Conservation (phyloP, 1,140 invertebrate species). For the Protaetia brevitarsis region DNA sequence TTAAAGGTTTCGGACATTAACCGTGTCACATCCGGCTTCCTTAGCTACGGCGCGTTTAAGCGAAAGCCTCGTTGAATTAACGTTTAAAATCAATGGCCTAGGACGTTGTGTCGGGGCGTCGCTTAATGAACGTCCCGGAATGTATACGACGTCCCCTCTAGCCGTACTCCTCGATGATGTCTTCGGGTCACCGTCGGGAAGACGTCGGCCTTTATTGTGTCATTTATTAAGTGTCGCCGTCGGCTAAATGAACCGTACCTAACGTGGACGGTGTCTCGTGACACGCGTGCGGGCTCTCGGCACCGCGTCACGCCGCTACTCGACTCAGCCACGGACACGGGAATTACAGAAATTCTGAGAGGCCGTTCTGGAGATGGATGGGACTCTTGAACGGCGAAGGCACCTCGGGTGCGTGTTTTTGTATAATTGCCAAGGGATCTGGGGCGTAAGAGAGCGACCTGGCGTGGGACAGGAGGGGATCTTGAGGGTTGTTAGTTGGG, state of each 20-base stretch:
- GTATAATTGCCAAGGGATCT: no score
- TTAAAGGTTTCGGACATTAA: background rate
- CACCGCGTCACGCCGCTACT: no score
- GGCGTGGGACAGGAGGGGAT: no score
- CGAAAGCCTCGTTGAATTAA: background rate
- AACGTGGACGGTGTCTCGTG: no score
- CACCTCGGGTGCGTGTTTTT: no score
- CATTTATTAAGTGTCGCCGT: constrained; percentile 9
- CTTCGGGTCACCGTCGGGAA: constrained; percentile 9
- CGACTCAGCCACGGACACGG: no score
- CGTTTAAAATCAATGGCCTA: constrained; percentile 11
- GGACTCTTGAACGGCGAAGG: no score
- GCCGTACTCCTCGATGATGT: background rate
- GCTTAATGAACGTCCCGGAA: constrained; percentile 1
- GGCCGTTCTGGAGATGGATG: no score
- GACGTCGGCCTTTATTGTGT: constrained; percentile 5
- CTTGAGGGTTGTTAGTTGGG: no score
- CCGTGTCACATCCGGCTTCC: background rate
- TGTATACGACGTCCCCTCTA: background rate
- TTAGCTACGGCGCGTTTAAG: background rate
- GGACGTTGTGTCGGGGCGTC: background rate
- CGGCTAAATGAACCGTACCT: constrained; percentile 3
- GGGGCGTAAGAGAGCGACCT: no score
- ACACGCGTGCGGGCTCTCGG: no score
- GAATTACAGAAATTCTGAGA: no score